Evolutionary conservation across 2,888 invertebrate species (phyloP).

Genomic region (Brachyopa scutellaris): DNA sequence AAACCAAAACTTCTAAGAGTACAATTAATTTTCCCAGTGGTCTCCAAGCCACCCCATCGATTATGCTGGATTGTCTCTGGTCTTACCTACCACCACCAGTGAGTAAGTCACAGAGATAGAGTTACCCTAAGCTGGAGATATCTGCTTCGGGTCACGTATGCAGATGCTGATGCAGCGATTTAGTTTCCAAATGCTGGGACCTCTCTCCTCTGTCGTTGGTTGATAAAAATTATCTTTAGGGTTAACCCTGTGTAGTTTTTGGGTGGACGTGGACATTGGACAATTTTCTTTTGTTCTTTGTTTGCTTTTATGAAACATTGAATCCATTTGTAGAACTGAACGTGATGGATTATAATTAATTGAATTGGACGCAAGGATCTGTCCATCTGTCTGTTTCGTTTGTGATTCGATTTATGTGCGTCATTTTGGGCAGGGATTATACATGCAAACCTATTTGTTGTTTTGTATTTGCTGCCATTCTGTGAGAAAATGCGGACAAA

Average conservation of each 20-base stretch:
- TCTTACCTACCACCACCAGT: conserved; percentile 1
- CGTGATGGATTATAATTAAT: conserved; percentile 72
- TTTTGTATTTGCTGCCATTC: no score
- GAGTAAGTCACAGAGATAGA: conserved; percentile 51
- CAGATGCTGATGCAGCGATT: conserved; percentile 62
- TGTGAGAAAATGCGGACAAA: not conserved
- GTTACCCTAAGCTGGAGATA: conserved; percentile 46
- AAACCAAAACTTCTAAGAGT: conserved; percentile 59
- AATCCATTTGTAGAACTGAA: conserved; percentile 31
- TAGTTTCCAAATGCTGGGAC: conserved; percentile 18
- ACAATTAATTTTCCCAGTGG: conserved; percentile 40
- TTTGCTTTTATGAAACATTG: conserved; percentile 25
- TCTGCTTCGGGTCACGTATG: conserved; percentile 54
- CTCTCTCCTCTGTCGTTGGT: not conserved
- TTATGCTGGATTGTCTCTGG: conserved; percentile 40
- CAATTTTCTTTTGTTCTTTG: no score
- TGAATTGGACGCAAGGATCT: conserved; percentile 54
- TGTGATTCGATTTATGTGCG: conserved; percentile 41
- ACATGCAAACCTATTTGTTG: no score
- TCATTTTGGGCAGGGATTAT: conserved; percentile 10
- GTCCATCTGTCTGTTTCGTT: conserved; percentile 29
- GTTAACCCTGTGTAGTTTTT: conserved; percentile 29
- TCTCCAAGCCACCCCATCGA: conserved; percentile 26
- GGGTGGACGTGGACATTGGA: no score
- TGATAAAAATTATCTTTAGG: conserved; percentile 24